phyloP scores from a whole-genome alignment of 2,888 invertebrate species.

The Abscondita cerata region DNA sequence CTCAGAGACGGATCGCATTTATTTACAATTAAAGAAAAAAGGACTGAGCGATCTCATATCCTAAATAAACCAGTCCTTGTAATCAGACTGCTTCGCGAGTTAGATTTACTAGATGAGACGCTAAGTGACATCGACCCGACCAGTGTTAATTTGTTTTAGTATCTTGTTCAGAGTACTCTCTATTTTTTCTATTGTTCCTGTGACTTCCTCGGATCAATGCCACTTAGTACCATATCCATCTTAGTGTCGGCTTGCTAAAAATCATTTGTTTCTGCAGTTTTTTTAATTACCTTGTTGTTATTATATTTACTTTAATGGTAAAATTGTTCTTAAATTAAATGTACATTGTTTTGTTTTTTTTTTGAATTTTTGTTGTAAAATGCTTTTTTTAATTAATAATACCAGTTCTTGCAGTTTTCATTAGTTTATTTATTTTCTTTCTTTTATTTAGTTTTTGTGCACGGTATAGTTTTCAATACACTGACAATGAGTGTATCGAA shows the following conservation, averaged over 20 bases:
- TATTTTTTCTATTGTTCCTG: slow-evolving; percentile 57
- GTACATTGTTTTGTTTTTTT: slow-evolving; percentile 78
- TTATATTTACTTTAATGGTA: slow-evolving; percentile 69
- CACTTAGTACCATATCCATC: slow-evolving; percentile 58
- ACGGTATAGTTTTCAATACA: neutral
- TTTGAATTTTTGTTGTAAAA: slow-evolving; percentile 77
- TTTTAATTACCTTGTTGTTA: slow-evolving; percentile 68
- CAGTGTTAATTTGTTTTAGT: slow-evolving; percentile 55
- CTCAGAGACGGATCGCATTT: slow-evolving; percentile 46
- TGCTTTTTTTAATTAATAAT: slow-evolving; percentile 76
- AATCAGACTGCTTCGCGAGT: slow-evolving; percentile 30
- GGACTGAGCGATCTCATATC: slow-evolving; percentile 57
- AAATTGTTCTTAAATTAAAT: slow-evolving; percentile 78
- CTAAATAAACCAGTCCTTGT: slow-evolving; percentile 41
- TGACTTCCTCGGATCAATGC: slow-evolving; percentile 47
- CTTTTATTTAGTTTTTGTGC: slow-evolving; percentile 26
- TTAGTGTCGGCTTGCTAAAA: slow-evolving; percentile 55
- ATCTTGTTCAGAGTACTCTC: slow-evolving; percentile 54
- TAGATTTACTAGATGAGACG: slow-evolving; percentile 25
- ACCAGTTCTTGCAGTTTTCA: slow-evolving; percentile 75
- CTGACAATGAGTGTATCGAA: neutral
- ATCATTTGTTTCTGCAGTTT: slow-evolving; percentile 57
- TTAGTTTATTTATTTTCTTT: slow-evolving; percentile 57
- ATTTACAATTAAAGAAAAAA: slow-evolving; percentile 14
- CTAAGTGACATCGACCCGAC: slow-evolving; percentile 49